Evolutionary conservation across 2,888 invertebrate species (phyloP).

Genomic region (Dicranocentrus wangi): DNA sequence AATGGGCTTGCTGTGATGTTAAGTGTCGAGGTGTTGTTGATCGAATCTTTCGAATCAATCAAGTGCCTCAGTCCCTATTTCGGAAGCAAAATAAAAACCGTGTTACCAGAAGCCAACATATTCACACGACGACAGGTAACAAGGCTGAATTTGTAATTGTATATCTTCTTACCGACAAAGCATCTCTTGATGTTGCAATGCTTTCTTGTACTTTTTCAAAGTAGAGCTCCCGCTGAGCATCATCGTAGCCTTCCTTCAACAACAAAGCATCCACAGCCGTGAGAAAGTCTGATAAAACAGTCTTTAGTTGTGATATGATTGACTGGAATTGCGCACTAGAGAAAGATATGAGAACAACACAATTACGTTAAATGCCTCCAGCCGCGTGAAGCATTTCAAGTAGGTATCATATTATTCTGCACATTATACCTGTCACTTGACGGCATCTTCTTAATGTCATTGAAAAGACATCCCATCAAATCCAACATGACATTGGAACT

Average conservation of each 20-base stretch:
- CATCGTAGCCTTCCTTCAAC: slow-evolving; percentile 70
- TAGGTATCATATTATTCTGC: neutral
- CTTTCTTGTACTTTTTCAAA: slow-evolving; percentile 72
- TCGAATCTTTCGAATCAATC: slow-evolving; percentile 71
- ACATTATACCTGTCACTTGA: slow-evolving; percentile 69
- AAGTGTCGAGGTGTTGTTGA: slow-evolving; percentile 33
- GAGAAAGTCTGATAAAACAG: slow-evolving; percentile 72
- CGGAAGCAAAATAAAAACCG: neutral
- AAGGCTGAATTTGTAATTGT: too few species aligned
- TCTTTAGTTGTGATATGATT: slow-evolving; percentile 72
- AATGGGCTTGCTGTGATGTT: slow-evolving; percentile 43
- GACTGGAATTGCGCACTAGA: slow-evolving; percentile 72
- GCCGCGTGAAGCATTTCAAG: too few species aligned
- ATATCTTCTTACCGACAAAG: slow-evolving; percentile 69
- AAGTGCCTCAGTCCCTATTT: slow-evolving; percentile 69
- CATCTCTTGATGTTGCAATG: slow-evolving; percentile 70
- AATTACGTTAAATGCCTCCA: neutral
- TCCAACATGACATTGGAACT: slow-evolving; percentile 73
- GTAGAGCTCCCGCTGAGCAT: slow-evolving; percentile 70
- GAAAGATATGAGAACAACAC: slow-evolving; percentile 14
- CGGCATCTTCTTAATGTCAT: slow-evolving; percentile 71
- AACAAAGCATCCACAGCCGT: slow-evolving; percentile 72
- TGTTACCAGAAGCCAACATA: too few species aligned
- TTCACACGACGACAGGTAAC: too few species aligned
- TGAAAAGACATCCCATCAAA: slow-evolving; percentile 72